A percentile compares a stretch with the other conserved stretches of the same genome.
Evolutionary conservation across 2,113 vertebrate genomes (phyloP).

Genomic region (Tyto alba): DNA sequence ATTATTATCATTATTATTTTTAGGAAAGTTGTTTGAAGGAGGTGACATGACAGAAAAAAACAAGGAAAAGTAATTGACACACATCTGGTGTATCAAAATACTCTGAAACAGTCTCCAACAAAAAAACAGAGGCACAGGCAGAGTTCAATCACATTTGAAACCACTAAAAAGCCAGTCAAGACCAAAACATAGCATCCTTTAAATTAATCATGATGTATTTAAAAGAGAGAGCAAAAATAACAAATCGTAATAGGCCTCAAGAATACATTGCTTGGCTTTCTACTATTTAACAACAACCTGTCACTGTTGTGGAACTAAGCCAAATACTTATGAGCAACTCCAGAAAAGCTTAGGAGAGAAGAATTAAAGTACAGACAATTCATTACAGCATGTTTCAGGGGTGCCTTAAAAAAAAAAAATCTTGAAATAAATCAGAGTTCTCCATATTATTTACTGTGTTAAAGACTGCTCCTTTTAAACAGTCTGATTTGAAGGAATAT

Average conservation of each 20-base stretch:
- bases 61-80: fast-evolving
- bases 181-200: neutral
- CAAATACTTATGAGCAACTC: neutral
- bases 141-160: neutral
- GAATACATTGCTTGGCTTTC: neutral
- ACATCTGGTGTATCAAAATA: neutral
- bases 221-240: neutral
- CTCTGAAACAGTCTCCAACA: neutral
- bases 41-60: neutral
- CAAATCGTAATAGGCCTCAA: neutral
- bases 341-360: neutral
- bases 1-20: neutral
- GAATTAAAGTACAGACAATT: neutral
- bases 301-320: neutral
- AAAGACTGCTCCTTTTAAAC: neutral
- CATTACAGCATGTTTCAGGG: neutral
- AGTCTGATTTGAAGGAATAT: neutral
- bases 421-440: neutral
- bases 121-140: neutral
- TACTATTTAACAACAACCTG: neutral
- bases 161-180: neutral
- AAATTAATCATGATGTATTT: neutral
- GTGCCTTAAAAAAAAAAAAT: too few species aligned
- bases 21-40: neutral
- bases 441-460: neutral